Percentiles rank a stretch among this genome's conserved stretches.
Conservation (phyloP, 2,113 vertebrate species). For the Hydrochoerus hydrochaeris region DNA sequence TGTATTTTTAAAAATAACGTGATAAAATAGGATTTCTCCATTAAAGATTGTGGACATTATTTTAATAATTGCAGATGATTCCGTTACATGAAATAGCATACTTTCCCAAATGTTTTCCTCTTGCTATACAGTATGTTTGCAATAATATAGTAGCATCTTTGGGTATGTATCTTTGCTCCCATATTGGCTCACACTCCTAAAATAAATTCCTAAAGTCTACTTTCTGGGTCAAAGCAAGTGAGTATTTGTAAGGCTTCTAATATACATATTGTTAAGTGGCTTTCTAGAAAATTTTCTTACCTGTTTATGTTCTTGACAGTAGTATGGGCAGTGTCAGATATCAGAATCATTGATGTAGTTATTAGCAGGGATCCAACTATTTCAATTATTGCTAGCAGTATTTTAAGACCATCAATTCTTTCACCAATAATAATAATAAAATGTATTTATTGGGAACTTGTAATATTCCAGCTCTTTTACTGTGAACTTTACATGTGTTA, state of each 20-base stretch:
- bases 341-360: neutral
- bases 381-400: neutral
- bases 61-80: constrained; percentile 1
- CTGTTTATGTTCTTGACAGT: neutral
- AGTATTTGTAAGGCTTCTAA: neutral
- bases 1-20: neutral
- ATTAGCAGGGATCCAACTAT: neutral
- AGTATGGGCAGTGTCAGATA: neutral
- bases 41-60: neutral
- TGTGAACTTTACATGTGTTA: neutral
- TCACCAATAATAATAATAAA: neutral
- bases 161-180: neutral
- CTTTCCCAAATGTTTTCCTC: neutral
- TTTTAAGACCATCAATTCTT: neutral
- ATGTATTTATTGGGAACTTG: neutral
- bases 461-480: neutral
- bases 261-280: neutral
- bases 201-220: neutral
- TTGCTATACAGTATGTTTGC: neutral
- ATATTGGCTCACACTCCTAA: neutral
- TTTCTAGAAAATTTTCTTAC: neutral
- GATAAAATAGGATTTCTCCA: neutral
- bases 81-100: neutral
- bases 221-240: neutral
- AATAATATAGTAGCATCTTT: neutral